Base-by-base conservation (phyloP, 1,140 invertebrate genomes). In the Idris sp. region DNA sequence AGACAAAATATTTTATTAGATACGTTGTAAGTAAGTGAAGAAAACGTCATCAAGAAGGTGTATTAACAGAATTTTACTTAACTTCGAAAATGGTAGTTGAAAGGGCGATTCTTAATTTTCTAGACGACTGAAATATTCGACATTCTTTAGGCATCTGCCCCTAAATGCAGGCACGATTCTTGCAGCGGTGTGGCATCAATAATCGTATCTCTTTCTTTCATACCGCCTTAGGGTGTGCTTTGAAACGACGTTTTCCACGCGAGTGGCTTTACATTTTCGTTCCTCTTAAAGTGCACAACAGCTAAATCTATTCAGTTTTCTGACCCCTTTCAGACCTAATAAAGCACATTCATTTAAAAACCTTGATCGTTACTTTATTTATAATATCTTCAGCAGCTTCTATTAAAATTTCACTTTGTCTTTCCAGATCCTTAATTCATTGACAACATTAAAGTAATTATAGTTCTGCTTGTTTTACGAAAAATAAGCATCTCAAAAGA, bases 171-270 rank as follows among this genome's bases (percentile, higher is more conserved):
- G 51, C 40, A 58, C 46, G 13, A 36, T 46, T 53, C 35, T 65
- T 53, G 11, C 38, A 59, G 38, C 38, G 19, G 28, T 30, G 61
- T 46, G 61, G 46, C 46, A 31, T 64, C 69, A 59, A 65, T 74
- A 74, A 74, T 74, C 69, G 61, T 67, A 61, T 74, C 61, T 73
- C 69, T 65, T 65, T 73, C 69, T 73, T 65, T 73, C 44, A 25
- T 38, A 31, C 36, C 15, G 36, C 69, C 54, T 61, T 25, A 2
- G 28, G 40, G 31, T 46, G 9, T 30, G 15, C 40, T 67, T 41
- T 74, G 53, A 74, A 73, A 65, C 36, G 49, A 56, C 59, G 48
- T 65, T 73, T 73, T 73, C 53, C 59, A 46, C 36, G 44, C 53
- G 46, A 74, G 46, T 54, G 54, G 33, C 53, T 74, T 67, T 74